Base-by-base conservation (phyloP, 2,113 vertebrate genomes). In the Bolborhynchus lineola region DNA sequence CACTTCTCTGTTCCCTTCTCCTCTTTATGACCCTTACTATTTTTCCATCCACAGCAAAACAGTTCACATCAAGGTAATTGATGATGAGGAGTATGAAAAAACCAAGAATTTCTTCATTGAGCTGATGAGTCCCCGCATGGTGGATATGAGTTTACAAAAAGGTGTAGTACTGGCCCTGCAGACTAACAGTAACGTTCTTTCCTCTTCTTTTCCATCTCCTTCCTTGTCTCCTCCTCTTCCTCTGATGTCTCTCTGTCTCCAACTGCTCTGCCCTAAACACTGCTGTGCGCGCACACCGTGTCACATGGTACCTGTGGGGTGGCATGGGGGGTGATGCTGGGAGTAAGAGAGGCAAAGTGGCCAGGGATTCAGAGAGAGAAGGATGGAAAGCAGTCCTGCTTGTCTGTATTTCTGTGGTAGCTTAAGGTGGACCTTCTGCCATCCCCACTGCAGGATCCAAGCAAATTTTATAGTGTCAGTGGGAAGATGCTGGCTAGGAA, bases 141-240 rank as follows among this genome's bases (percentile, higher is more conserved):
- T 98, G 98, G 98, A 98, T 98, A 98, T 98, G 98, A 98, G 98
- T 98, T 98, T 98, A 98, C 98, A 98, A 97, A 98, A 98, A 98
- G 98, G 98, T 98, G 98, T 98, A 98, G 98, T 98, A 98, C 98
- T 98, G 95, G 96, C 97, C 97, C 97, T 97, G 97, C 98, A 97
- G 96, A 97, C 97, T 98, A 97, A 98, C 96, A 69, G 96, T 96
- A 97, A 98, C 68, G 64, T 87, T 97, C 95, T 97, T 95, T 97
- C 94, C 95, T 97, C 92, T 96, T 97, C 80, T 95, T 71, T 95
- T 81, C 89, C 86, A 60, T 95, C 95, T 90, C 93, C 84, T 95
- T 85, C 67, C 92, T 92, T 59, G 80, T 90, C 71, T 93, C 90
- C 88, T 78, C 84, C 87, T 92, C 35, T 89, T 85, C 82, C 93